Evolutionary conservation across 2,113 vertebrate species (phyloP).

Genomic region (Cisticola juncidis): DNA sequence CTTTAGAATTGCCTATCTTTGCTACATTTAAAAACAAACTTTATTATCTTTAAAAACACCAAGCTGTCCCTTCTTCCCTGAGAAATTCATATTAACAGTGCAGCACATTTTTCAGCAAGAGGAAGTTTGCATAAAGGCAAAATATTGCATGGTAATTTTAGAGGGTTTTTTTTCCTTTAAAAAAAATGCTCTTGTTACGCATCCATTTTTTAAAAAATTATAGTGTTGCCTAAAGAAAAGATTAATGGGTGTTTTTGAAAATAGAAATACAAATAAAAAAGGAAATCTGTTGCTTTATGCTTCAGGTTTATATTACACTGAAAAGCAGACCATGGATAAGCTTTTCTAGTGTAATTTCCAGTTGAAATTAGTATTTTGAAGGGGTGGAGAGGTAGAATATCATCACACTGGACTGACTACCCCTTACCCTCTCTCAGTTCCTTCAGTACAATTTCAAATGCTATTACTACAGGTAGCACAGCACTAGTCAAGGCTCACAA

Average conservation of each 20-base stretch:
- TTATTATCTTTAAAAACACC: conserved; percentile 56
- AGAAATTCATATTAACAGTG: conserved; percentile 36
- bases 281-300: conserved; percentile 39
- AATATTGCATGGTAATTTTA: conserved; percentile 22
- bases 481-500: neutral
- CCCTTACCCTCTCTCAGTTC: conserved; percentile 16
- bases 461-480: neutral
- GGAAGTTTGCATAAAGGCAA: conserved; percentile 40
- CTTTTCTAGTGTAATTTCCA: conserved; percentile 23
- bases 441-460: conserved; percentile 14
- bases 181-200: conserved; percentile 21
- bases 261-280: conserved; percentile 51
- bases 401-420: neutral
- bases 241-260: conserved; percentile 57
- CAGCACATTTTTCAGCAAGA: conserved; percentile 48
- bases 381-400: neutral
- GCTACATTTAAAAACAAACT: conserved; percentile 63
- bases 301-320: conserved; percentile 34
- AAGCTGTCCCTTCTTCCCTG: conserved; percentile 16
- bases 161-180: neutral
- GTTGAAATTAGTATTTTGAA: neutral
- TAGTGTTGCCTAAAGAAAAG: conserved; percentile 22
- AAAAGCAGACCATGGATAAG: neutral
- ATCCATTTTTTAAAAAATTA: neutral
- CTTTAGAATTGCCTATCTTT: conserved; percentile 65